Evolutionary conservation across 1,140 invertebrate genomes (phyloP), one percentile per base, ranked within the genome.

Genomic region (Bradynema listronoti): DNA sequence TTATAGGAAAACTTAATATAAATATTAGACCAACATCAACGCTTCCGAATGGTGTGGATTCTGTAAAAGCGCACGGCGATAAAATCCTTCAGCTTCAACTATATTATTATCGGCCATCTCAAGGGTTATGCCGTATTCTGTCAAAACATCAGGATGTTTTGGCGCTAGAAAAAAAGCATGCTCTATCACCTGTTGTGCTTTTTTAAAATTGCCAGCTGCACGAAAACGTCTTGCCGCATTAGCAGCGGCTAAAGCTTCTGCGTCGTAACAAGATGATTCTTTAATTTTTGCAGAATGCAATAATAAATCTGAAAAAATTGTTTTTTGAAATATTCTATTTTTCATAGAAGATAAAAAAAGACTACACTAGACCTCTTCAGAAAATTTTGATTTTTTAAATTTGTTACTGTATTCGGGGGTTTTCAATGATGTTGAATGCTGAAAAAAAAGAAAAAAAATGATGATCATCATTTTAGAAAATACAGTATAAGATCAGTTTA

Each of bases 41-140:
- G 90, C 90, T 72, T 84, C 84, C 16, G 83, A 81, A 78, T 96
- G 89, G 46, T 85, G 84, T 0, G 91, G 91, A 78, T 86, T 85
- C 53, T 87, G 84, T 34, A 85, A 85, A 39, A 96, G 80, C 5
- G 91, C 92, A 78, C 84, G 82, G 6, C 84, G 83, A 78, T 91
- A 94, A 64, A 90, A 83, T 71, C 89, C 87, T 81, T 96, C 90
- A 3, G 93, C 93, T 76, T 84, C 84, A 1, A 94, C 83, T 24
- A 94, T 81, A 80, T 96, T 88, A 30, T 88, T 84, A 65, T 88
- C 84, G 16, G 86, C 86, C 54, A 87, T 84, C 79, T 96, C 91
- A 25, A 94, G 78, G 79, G 92, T 92, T 80, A 95, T 89, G 27
- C 92, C 92, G 80, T 91, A 95, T 66, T 88, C 85, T 69, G 88